A percentile compares a stretch with the other conserved stretches of the same genome.
phyloP scores from a whole-genome alignment of 2,113 vertebrate species.

The Gadus chalcogrammus region DNA sequence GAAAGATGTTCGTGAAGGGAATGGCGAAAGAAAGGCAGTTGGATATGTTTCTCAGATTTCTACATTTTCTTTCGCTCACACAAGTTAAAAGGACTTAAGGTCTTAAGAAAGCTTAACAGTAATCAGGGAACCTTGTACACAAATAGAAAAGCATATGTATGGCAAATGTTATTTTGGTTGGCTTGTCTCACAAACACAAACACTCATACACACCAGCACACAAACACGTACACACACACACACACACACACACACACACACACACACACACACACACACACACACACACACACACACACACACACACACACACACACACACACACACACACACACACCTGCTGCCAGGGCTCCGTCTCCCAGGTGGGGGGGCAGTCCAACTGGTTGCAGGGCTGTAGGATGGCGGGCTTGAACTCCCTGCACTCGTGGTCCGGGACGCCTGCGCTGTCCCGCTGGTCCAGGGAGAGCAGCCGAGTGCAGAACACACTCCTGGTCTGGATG shows the following conservation, averaged over 20 bases:
- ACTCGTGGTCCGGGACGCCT: constrained; percentile 62
- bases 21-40: too few species aligned
- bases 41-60: too few species aligned
- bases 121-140: too few species aligned
- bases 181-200: not conserved
- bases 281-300: too few species aligned
- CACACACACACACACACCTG: constrained; percentile 67
- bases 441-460: constrained; percentile 49
- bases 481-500: constrained; percentile 81
- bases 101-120: too few species aligned
- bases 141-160: too few species aligned
- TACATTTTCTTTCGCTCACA: too few species aligned
- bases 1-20: too few species aligned
- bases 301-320: not conserved
- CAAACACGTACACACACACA: constrained; percentile 51
- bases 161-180: too few species aligned
- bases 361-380: constrained; percentile 81
- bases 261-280: not conserved
- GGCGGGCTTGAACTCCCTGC: constrained; percentile 73
- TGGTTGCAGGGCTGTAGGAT: constrained; percentile 85
- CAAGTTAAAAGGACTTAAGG: too few species aligned
- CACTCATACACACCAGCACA: not conserved
- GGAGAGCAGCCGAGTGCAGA: constrained; percentile 69
- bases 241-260: not conserved
- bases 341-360: constrained; percentile 87